Base-by-base conservation (phyloP, 92 coral and sea anemone genomes). In the Porites lobata region DNA sequence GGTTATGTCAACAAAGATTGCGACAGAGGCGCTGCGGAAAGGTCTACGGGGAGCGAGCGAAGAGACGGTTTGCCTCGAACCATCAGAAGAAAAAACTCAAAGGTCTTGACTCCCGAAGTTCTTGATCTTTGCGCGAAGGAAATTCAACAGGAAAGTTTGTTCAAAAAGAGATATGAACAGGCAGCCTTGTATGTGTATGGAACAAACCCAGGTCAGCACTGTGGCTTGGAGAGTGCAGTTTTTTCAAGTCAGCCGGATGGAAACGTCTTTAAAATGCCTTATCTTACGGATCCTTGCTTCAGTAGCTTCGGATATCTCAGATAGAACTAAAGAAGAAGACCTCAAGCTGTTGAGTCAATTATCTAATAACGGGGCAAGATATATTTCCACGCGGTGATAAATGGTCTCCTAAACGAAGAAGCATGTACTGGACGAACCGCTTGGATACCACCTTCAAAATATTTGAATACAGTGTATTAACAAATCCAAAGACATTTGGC, bases 131-230 rank as follows among this genome's bases (percentile, higher is more conserved):
- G 80, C 56, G 87, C 87, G 17, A 84, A 73, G 24, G 87, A 84
- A 73, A 84, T 84, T 73, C 80, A 84, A 50, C 87, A 84, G 12
- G 80, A 84, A 13, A 84, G 19, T 63, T 59, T 84, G 65, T 84
- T 52, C 64, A 84, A 76, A 21, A 84, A 84, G 64, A 84, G 87
- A 26, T 84, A 84, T 73, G 87, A 84, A 50, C 79, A 73, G 52
- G 87, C 87, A 4, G 87, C 87, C 4, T 51, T 84, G 7, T 74
- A 62, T 75, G 87, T 84, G 53, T 84, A 84, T 29, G 87, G 87
- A 0, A 84, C 87, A 6, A 84, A 56, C 53, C 87, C 78, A 10
- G 78, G 64, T 26, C 61, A 64, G 20, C 87, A 84, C 29, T 84
- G 87, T 51, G 87, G 87, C 1, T 14, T 61, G 50, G 87, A 84